Percentiles rank a stretch among this genome's conserved stretches.
phyloP scores from a whole-genome alignment of 1,140 invertebrate genomes.

The Drosophila orena region DNA sequence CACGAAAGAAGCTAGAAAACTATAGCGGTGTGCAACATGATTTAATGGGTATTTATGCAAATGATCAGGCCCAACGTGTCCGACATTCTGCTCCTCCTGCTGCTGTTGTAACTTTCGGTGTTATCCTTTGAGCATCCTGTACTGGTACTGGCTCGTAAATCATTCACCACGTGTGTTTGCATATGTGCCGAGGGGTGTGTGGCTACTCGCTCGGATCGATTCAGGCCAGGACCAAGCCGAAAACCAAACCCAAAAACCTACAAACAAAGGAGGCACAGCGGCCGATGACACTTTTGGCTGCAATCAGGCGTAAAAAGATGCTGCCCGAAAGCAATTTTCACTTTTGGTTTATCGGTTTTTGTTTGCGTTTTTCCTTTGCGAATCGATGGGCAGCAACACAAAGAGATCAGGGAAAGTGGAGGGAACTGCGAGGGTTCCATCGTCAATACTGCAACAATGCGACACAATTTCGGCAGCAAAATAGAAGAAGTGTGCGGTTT shows the following conservation, averaged over 20 bases:
- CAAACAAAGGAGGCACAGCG: constrained; percentile 22
- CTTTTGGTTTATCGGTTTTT: constrained; percentile 65
- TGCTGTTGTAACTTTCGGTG: constrained; percentile 24
- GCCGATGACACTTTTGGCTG: constrained; percentile 59
- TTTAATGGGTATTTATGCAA: constrained; percentile 82
- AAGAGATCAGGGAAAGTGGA: constrained; percentile 4
- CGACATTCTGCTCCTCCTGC: constrained; percentile 10
- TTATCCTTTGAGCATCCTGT: constrained; percentile 60
- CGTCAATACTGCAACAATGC: constrained; percentile 83
- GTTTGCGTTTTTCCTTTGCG: constrained; percentile 44
- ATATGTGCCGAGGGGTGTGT: constrained; percentile 44
- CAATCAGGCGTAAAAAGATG: constrained; percentile 83
- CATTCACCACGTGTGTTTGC: constrained; percentile 61
- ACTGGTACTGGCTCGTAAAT: constrained; percentile 58
- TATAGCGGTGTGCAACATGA: constrained; percentile 61
- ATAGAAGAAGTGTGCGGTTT: not conserved
- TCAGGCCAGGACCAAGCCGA: constrained; percentile 1
- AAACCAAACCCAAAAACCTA: constrained; percentile 33
- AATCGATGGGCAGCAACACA: constrained; percentile 29
- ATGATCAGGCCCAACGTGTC: constrained; percentile 57
- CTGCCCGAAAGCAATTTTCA: constrained; percentile 74
- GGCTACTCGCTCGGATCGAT: too few species aligned
- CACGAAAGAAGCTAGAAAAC: constrained; percentile 27
- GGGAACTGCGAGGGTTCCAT: constrained; percentile 33
- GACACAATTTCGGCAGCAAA: constrained; percentile 43